Percentiles rank a stretch among this genome's conserved stretches.
phyloP scores from a whole-genome alignment of 2,797 vertebrate genomes.

The Acipenser ruthenus region DNA sequence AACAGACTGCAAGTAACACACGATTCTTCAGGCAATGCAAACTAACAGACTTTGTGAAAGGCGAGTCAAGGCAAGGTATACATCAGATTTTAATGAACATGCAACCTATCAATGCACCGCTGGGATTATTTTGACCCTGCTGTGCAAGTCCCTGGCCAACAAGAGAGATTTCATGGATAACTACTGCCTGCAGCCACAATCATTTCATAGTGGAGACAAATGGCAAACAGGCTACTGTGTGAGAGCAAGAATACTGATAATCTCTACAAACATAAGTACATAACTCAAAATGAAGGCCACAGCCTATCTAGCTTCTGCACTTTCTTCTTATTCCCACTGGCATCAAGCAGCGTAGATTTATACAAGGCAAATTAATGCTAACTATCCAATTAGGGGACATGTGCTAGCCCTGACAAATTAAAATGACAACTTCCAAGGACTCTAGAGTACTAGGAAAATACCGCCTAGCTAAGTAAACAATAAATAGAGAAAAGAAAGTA shows the following conservation, averaged over 20 bases:
- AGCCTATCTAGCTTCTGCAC: not conserved
- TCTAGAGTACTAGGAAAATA: conserved; percentile 11
- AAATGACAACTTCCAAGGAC: conserved; percentile 11
- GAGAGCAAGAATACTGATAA: conserved; percentile 12
- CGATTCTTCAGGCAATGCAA: too few relatives aligned
- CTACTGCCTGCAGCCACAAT: not conserved
- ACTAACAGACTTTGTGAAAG: too few relatives aligned
- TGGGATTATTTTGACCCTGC: not conserved
- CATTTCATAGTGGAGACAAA: conserved; percentile 7
- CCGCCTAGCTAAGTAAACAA: conserved; percentile 1
- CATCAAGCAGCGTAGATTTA: not conserved
- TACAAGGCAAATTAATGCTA: not conserved
- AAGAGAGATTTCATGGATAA: conserved; percentile 11
- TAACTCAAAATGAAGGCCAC: not conserved
- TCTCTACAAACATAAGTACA: not conserved
- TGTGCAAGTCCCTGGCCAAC: conserved; percentile 3
- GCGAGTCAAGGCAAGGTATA: too few relatives aligned
- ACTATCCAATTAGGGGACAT: conserved; percentile 5
- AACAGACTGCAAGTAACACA: too few relatives aligned
- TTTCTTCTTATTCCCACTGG: not conserved
- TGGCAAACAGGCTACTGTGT: conserved; percentile 1
- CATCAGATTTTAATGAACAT: too few relatives aligned
- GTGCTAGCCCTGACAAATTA: conserved; percentile 6
- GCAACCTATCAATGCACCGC: too few relatives aligned
- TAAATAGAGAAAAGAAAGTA: not conserved